These are phyloP conservation scores for Schrankia costaestrigalis DNA, from an alignment of 2,888 invertebrate species.

Conservation along the genomic window DNA sequence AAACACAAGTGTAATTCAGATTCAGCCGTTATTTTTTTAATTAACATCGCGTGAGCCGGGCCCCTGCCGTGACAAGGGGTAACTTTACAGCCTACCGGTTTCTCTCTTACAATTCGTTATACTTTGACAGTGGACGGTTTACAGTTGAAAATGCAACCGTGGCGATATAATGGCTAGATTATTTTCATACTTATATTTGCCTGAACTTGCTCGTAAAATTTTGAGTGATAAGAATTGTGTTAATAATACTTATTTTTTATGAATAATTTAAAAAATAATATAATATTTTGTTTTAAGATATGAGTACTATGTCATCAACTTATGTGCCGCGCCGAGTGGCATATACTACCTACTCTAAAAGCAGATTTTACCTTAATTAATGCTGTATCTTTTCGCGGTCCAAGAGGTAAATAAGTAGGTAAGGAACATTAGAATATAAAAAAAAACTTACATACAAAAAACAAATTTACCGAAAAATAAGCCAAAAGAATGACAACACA, in stretches of 20 bases:
- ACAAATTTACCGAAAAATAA: slow-evolving; percentile 4
- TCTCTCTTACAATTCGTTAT: slow-evolving; percentile 33
- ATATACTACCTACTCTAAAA: no score
- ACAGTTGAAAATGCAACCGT: slow-evolving; percentile 29
- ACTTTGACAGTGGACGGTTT: slow-evolving; percentile 28
- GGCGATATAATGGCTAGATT: slow-evolving; percentile 21
- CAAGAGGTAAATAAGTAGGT: no score
- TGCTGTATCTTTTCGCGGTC: no score
- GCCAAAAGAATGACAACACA: slow-evolving; percentile 6
- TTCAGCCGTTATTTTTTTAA: slow-evolving; percentile 28
- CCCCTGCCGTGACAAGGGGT: slow-evolving; percentile 37
- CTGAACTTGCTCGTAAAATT: slow-evolving; percentile 14
- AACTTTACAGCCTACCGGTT: slow-evolving; percentile 29
- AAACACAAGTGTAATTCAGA: slow-evolving; percentile 10
- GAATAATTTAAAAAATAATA: no score
- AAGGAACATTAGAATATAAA: no score
- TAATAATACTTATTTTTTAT: no score
- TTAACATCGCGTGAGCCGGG: slow-evolving; percentile 36
- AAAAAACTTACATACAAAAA: neutral
- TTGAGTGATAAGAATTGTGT: neutral
- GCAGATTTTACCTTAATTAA: no score
- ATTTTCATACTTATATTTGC: slow-evolving; percentile 9
- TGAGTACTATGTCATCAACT: no score
- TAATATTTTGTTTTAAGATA: no score
- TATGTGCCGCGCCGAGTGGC: no score